Evolutionary conservation across 2,113 vertebrate species (phyloP), one percentile per base, ranked within the genome.

Genomic region (Sigmodon hispidus): DNA sequence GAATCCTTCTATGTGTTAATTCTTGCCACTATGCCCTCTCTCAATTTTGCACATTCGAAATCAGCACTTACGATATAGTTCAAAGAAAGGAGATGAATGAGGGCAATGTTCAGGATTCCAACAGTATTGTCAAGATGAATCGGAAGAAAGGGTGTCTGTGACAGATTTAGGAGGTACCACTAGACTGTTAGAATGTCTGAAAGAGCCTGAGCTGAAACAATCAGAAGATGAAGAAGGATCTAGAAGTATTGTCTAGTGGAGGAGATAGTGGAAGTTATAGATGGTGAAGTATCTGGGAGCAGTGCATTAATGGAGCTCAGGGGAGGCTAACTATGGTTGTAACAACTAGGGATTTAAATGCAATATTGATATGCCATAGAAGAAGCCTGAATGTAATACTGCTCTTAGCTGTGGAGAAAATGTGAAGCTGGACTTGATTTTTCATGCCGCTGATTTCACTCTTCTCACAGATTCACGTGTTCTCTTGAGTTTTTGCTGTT

Each of bases 381-480:
- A 61, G 48, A 77, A 45, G 48, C 52, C 11, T 31, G 80, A 36
- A 40, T 79, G 92, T 80, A 84, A 43, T 12, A 15, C 26, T 94
- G 22, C 45, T 26, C 70, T 45, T 34, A 80, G 43, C 72, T 90
- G 36, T 48, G 36, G n/a, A 43, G 17, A 76, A 61, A 65, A n/a
- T 22, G 10, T 57, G 83, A 90, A 89, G 65, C 22, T 75, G 6
- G 43, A 48, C 63, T 36, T 94, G 1, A 21, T 95, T 93, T 89
- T 92, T n/a, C 50, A 57, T 55, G 87, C 48, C 75, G 43, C 22
- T 89, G 67, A 73, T 87, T 89, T 89, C 89, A 31, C n/a, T 36
- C 65, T 77, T 48, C 1, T n/a, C 29, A 29, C 57, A 90, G 70
- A 34, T 21, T 22, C 86, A 31, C 4, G 65, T 13, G 65, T 31